Evolutionary conservation across 2,797 vertebrate genomes (phyloP).

Genomic region (Lemur catta): DNA sequence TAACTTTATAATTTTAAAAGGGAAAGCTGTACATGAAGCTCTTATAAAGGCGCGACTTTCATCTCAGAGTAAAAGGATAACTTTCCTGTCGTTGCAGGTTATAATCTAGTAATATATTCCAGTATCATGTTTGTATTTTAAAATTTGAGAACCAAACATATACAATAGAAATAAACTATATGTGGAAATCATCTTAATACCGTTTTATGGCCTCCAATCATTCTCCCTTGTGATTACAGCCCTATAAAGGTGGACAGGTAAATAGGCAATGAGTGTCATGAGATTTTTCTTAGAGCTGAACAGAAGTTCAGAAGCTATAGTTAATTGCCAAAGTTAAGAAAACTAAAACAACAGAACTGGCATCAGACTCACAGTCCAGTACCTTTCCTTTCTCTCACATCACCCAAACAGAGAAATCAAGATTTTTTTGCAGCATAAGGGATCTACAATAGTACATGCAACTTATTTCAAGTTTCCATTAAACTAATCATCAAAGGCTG

Average conservation of each 20-base stretch:
- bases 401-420: conserved; percentile 22
- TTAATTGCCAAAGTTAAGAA: not conserved
- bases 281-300: not conserved
- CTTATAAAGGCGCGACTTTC: not conserved
- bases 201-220: not conserved
- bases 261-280: not conserved
- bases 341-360: not conserved
- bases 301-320: not conserved
- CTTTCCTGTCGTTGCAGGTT: not conserved
- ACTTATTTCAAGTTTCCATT: not conserved
- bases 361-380: not conserved
- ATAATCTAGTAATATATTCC: conserved; percentile 1
- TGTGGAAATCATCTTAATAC: not conserved
- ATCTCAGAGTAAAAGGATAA: conserved; percentile 16
- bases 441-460: not conserved
- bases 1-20: not conserved
- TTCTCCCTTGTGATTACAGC: not conserved
- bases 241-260: not conserved
- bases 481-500: not conserved
- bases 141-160: not conserved
- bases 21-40: not conserved
- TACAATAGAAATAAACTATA: conserved; percentile 14
- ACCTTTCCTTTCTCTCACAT: not conserved
- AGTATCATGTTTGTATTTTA: conserved; percentile 14
- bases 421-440: not conserved